A percentile compares a stretch with the other conserved stretches of the same genome.
Evolutionary conservation across 2,888 invertebrate species (phyloP).

Genomic region (Stegophylla sp.): DNA sequence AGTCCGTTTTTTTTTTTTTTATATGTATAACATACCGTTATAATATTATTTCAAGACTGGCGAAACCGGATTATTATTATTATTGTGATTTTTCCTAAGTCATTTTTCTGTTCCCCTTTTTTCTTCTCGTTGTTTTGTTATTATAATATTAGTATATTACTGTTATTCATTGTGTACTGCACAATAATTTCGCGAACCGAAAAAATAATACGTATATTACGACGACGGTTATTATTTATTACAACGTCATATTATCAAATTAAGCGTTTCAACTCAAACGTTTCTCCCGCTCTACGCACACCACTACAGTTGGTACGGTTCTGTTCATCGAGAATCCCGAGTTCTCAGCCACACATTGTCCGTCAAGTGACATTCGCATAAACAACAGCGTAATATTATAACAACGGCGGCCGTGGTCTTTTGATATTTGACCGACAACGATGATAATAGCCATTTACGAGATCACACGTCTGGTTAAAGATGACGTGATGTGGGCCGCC

Average conservation of each 20-base stretch:
- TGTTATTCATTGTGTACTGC: neutral
- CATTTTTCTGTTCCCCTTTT: slow-evolving; percentile 4
- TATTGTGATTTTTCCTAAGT: slow-evolving; percentile 19
- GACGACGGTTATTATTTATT: too few species aligned
- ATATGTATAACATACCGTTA: slow-evolving; percentile 50
- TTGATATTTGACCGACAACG: neutral
- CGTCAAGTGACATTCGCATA: neutral
- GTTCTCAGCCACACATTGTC: neutral
- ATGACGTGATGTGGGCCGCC: slow-evolving; percentile 30
- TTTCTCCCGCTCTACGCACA: too few species aligned
- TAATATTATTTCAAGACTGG: neutral
- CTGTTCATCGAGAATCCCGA: neutral
- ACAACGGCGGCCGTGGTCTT: neutral
- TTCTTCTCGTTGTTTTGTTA: neutral
- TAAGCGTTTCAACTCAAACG: too few species aligned
- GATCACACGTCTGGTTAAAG: neutral
- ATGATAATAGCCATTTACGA: slow-evolving; percentile 2
- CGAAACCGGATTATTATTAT: slow-evolving; percentile 55
- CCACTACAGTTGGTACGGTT: too few species aligned
- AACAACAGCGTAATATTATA: neutral
- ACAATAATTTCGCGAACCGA: neutral
- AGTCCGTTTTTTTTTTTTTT: slow-evolving; percentile 32
- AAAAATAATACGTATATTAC: too few species aligned
- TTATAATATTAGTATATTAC: neutral
- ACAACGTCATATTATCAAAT: too few species aligned